Base-by-base conservation (phyloP, 2,888 invertebrate genomes). In the Marronus borbonicus region DNA sequence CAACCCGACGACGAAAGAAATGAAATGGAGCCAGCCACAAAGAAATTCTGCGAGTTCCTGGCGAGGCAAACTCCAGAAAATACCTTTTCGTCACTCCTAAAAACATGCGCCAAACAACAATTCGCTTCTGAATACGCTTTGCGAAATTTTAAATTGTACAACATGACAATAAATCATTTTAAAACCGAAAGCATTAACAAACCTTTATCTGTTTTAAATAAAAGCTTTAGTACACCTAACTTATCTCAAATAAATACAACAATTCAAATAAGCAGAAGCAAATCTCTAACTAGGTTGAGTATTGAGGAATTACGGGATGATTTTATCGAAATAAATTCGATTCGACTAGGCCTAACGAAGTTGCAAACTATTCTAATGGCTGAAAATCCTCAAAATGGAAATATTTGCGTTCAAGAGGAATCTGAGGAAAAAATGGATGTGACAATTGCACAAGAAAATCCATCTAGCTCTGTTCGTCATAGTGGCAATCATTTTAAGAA, bases 21-120 rank as follows among this genome's bases (percentile, higher is more conserved):
- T 36, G 64, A 64, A 31, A 64, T 31, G 14, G 64, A 64, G 10
- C 64, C 64, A 3, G 64, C 64, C 31, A 64, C 36, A n/a, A 64
- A 64, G n/a, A 28, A 28, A 64, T 64, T 64, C 36, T 64, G 64
- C 64, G 36, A 64, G 4, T 64, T 64, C 31, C 36, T 64, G 28
- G 28, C 28, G 5, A 64, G n/a, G 36, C 64, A 64, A 64, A n/a
- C 31, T 36, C 31, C 64, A 10, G 64, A 36, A 10, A 64, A 64
- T 31, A 31, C 64, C 10, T 64, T 64, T 2, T 36, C 64, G 12
- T 64, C 64, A 24, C 28, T 64, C n/a, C 28, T 64, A 31, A 64
- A 64, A 14, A 64, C 36, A 28, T 64, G 4, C 36, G 64, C 64
- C 64, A 28, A 31, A 5, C 28, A 36, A n/a, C n/a, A 64, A 28